Percentiles rank a stretch among this genome's conserved stretches.
Conservation (phyloP, 1,140 invertebrate genomes). For the Pantala flavescens region DNA sequence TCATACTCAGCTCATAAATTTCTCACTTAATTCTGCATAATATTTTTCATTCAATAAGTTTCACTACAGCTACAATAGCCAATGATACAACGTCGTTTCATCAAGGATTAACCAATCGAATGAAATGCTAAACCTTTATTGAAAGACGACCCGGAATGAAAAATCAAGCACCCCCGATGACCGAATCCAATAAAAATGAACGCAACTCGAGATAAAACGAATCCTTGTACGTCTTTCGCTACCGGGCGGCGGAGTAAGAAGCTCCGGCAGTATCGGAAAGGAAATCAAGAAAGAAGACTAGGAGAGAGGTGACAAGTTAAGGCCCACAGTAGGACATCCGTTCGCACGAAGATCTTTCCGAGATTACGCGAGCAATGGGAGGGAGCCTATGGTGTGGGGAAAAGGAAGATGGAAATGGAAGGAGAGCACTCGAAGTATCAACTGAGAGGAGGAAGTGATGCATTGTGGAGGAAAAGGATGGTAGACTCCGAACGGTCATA, state of each 20-base stretch:
- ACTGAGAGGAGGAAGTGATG: too few species aligned
- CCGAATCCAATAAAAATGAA: neutral
- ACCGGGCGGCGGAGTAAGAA: neutral
- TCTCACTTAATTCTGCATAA: too few species aligned
- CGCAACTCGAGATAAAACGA: neutral
- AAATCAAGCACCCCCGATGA: too few species aligned
- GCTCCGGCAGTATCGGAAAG: neutral
- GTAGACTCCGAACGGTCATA: too few species aligned
- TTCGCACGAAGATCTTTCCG: neutral
- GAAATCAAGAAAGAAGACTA: neutral
- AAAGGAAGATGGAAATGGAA: neutral
- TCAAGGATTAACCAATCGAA: too few species aligned
- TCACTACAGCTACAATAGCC: too few species aligned
- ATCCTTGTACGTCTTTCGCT: neutral
- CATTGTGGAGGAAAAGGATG: too few species aligned
- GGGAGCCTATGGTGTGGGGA: neutral
- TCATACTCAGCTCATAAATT: too few species aligned
- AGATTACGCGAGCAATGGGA: neutral
- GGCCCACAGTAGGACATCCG: neutral
- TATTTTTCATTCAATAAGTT: too few species aligned
- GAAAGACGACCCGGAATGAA: too few species aligned
- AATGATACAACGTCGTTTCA: too few species aligned
- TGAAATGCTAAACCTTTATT: too few species aligned
- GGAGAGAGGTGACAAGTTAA: neutral
- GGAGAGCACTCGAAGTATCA: neutral